These are phyloP conservation scores for Symphodus melops DNA, from an alignment of 2,113 vertebrate species.

Conservation along the genomic window DNA sequence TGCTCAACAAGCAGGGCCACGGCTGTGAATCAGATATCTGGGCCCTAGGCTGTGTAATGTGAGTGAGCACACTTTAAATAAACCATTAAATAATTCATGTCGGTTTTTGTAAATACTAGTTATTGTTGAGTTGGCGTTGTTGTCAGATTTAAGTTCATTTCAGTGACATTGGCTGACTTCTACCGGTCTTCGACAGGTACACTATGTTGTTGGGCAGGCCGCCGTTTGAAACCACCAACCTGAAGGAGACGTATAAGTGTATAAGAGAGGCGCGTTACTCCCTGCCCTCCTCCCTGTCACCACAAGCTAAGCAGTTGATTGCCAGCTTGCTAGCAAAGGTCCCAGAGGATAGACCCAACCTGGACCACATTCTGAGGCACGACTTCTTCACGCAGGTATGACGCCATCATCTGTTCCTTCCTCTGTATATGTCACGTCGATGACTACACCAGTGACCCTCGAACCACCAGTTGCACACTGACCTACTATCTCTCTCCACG, in stretches of 20 bases:
- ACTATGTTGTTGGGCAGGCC: constrained; percentile 97
- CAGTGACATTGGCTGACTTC: constrained; percentile 6
- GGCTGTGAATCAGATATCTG: constrained; percentile 98
- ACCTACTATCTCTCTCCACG: constrained; percentile 54
- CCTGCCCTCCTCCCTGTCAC: constrained; percentile 90
- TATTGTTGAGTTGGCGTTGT: neutral
- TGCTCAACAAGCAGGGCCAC: constrained; percentile 98
- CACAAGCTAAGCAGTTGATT: constrained; percentile 93
- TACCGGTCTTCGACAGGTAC: constrained; percentile 84
- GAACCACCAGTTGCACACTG: constrained; percentile 28
- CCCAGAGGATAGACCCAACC: constrained; percentile 91
- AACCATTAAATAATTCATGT: neutral
- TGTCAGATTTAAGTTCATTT: neutral
- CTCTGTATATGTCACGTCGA: constrained; percentile 33
- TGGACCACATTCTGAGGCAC: constrained; percentile 93
- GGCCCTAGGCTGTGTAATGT: constrained; percentile 99
- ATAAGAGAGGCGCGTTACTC: constrained; percentile 95
- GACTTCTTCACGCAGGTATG: constrained; percentile 96
- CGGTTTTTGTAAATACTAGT: neutral
- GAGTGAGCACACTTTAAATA: constrained; percentile 77
- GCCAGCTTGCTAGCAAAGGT: constrained; percentile 92
- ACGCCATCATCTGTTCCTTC: neutral
- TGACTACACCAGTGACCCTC: constrained; percentile 23
- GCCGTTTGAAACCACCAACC: constrained; percentile 97
- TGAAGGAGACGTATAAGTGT: constrained; percentile 97